Evolutionary conservation across 2,888 invertebrate species (phyloP), one percentile per base, ranked within the genome.

Genomic region (Strigamia crassipes): DNA sequence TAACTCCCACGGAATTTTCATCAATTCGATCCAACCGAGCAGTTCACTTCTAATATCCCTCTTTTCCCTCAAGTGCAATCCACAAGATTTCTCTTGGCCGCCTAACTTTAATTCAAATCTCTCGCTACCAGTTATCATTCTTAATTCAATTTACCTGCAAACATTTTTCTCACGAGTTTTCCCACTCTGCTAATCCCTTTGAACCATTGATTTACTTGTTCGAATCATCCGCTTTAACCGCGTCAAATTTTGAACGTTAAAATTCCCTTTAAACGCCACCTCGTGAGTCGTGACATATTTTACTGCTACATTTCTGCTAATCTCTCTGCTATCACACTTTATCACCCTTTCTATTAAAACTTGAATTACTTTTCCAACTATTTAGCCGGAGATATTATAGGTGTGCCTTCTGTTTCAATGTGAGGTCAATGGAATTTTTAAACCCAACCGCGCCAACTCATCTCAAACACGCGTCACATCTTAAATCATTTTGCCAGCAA

Each of bases 51-150:
- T 51, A 51, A 51, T 51, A 51, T 51, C 51, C 15, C 18, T 51
- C 61, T 61, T 23, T 21, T 61, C 18, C 21, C 61, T 18, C 18
- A 61, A 61, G 10, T 18, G 12, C 61, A n/a, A 23, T 61, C 21
- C 61, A 61, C 61, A 23, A 61, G 61, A 61, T 61, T n/a, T 61
- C 61, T 1, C 61, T 61, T 2, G 61, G 61, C 21, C 61, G 13
- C 23, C 21, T 61, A n/a, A 21, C 61, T 61, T 61, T 61, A 61
- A 61, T 61, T 61, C 61, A 61, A 61, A 18, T 18, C 61, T 61
- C 61, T 18, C 1, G 51, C n/a, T 18, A 51, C 51, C 56, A 56
- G 56, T 56, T 61, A 61, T 21, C 61, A 61, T 0, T 61, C 61
- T 21, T 61, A 61, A 61, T 61, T 61, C 61, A 61, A 61, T 61